Conservation (phyloP, 2,113 vertebrate species). For the Ranitomeya variabilis region DNA sequence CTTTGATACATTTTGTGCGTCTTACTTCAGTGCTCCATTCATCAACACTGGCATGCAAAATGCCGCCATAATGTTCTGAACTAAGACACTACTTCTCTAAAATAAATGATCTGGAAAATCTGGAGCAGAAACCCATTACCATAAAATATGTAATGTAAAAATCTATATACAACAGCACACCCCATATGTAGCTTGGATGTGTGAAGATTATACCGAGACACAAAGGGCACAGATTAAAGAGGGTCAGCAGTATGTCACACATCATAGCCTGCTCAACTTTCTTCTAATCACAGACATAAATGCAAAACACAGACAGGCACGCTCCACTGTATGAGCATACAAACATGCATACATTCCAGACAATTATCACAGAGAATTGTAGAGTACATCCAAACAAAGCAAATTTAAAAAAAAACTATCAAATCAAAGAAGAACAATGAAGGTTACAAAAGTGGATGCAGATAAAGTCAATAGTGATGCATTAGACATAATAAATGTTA, state of each 20-base stretch:
- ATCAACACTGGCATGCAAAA: no score
- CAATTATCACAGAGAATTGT: not conserved
- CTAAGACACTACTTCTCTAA: not conserved
- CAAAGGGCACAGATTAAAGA: conserved; percentile 31
- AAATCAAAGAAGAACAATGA: not conserved
- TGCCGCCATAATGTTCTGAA: not conserved
- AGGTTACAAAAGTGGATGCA: not conserved
- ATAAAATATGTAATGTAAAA: not conserved
- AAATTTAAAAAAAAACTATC: not conserved
- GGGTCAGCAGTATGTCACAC: conserved; percentile 4
- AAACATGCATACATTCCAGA: no score
- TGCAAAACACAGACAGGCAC: not conserved
- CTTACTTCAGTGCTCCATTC: no score
- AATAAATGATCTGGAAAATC: not conserved
- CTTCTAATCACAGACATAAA: not conserved
- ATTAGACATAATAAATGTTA: not conserved
- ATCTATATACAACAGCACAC: not conserved
- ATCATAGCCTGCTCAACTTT: conserved; percentile 2
- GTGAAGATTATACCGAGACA: conserved; percentile 9
- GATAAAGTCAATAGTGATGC: not conserved
- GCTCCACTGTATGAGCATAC: not conserved
- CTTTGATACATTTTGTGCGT: no score
- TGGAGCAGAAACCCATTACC: not conserved
- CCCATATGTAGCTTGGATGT: not conserved
- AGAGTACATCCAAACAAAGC: not conserved